phyloP scores from a whole-genome alignment of 2,797 vertebrate genomes.

The Pyrocephalus nanus region DNA sequence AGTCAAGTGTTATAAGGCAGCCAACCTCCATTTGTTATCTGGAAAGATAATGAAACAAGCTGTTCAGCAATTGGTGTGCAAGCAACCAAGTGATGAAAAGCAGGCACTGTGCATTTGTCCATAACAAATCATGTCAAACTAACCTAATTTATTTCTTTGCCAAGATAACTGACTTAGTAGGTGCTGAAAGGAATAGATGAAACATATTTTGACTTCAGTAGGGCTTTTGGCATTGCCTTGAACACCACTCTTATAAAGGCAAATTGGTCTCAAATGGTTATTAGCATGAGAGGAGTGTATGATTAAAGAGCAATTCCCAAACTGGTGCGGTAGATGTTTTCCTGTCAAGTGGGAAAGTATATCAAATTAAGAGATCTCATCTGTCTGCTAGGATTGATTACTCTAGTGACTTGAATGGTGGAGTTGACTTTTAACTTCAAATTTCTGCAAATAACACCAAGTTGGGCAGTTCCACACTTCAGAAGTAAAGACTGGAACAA shows the following conservation, averaged over 20 bases:
- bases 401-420: background rate
- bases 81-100: conserved; percentile 11
- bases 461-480: background rate
- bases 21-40: background rate
- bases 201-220: background rate
- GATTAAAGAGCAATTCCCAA: background rate
- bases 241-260: background rate
- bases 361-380: background rate
- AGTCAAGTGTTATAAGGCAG: background rate
- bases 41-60: conserved; percentile 24
- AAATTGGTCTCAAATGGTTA: background rate
- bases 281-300: background rate
- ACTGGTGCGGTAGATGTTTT: background rate
- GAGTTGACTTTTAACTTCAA: background rate
- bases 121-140: conserved; percentile 3
- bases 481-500: background rate
- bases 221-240: background rate
- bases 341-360: background rate
- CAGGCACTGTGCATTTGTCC: background rate
- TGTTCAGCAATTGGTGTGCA: background rate
- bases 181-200: conserved; percentile 14
- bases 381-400: background rate
- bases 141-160: conserved; percentile 34
- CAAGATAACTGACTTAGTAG: background rate
- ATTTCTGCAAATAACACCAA: background rate